phyloP scores from a whole-genome alignment of 2,113 vertebrate genomes.

The Oenanthe melanoleuca region DNA sequence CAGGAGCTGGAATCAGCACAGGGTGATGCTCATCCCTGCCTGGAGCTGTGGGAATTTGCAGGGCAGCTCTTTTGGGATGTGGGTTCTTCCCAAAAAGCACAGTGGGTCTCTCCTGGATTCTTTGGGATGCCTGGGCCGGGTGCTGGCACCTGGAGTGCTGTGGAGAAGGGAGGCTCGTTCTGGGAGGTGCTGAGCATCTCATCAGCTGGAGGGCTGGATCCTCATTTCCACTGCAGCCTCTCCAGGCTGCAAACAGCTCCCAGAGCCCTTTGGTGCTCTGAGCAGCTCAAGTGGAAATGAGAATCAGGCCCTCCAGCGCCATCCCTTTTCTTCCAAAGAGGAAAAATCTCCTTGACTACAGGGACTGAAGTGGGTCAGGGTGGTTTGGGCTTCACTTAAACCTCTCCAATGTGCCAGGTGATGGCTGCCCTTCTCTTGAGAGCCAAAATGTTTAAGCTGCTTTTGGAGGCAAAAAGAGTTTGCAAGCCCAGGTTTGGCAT shows the following conservation, averaged over 20 bases:
- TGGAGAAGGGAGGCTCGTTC: fast-evolving
- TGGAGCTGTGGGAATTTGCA: neutral
- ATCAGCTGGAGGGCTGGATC: neutral
- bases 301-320: slow-evolving; percentile 33
- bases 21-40: neutral
- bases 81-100: neutral
- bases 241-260: slow-evolving; percentile 1
- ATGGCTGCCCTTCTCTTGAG: neutral
- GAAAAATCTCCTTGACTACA: slow-evolving; percentile 38
- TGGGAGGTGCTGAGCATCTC: neutral
- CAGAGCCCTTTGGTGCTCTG: neutral
- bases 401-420: neutral
- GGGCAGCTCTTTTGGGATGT: fast-evolving
- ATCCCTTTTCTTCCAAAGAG: slow-evolving; percentile 1
- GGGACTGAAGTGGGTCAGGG: slow-evolving; percentile 18
- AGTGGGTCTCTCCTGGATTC: neutral
- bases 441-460: neutral
- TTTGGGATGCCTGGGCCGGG: fast-evolving
- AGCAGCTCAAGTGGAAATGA: slow-evolving; percentile 44
- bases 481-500: neutral
- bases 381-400: neutral
- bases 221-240: slow-evolving; percentile 19
- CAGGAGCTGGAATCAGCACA: neutral
- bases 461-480: neutral
- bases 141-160: fast-evolving